Conservation (phyloP, 2,797 vertebrate genomes). For the Anas bernieri region DNA sequence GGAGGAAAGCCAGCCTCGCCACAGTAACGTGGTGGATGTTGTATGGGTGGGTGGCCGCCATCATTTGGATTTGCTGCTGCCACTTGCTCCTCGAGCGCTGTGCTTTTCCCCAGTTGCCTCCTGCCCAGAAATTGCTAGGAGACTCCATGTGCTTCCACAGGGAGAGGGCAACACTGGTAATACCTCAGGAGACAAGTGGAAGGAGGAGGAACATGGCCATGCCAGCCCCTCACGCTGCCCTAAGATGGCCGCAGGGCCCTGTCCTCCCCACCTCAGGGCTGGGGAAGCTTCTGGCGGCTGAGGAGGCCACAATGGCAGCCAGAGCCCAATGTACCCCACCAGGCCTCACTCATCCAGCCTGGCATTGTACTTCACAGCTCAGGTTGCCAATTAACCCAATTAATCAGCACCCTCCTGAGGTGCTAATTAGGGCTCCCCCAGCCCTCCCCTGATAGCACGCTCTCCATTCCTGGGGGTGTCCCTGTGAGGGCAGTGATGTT, state of each 20-base stretch:
- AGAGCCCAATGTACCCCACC: rapidly evolving
- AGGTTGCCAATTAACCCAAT: background rate
- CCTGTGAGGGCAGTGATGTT: rapidly evolving
- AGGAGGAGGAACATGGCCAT: background rate
- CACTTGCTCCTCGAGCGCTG: background rate
- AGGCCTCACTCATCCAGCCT: rapidly evolving
- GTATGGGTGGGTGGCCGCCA: background rate
- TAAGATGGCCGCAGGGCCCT: background rate
- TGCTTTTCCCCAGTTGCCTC: background rate
- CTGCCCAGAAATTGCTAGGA: background rate
- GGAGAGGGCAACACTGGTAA: background rate
- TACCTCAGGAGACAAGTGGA: rapidly evolving
- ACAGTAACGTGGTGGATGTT: rapidly evolving
- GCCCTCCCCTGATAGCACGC: background rate
- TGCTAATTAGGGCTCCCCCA: background rate
- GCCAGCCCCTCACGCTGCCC: rapidly evolving
- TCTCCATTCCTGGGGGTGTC: rapidly evolving
- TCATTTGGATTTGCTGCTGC: background rate
- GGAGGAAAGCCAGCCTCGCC: background rate
- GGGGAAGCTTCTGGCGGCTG: background rate
- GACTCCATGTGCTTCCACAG: background rate
- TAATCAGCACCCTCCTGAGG: background rate
- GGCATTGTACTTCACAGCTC: background rate
- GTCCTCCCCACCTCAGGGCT: background rate
- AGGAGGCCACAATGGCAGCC: no score